Conservation (phyloP, 2,888 invertebrate genomes). For the Catonia carolina region DNA sequence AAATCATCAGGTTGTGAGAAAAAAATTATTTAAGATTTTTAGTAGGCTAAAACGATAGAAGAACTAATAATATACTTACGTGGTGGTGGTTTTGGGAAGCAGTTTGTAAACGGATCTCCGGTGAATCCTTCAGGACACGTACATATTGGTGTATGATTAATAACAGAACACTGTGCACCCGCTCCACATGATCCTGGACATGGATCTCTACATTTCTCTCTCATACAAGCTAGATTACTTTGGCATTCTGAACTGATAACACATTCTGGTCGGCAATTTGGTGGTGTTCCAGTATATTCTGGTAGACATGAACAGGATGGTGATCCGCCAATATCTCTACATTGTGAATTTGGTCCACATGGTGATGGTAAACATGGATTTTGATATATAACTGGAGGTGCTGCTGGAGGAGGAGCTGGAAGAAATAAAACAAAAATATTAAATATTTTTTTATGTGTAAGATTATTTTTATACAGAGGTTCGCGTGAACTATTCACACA, state of each 20-base stretch:
- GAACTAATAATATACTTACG: too few relatives aligned
- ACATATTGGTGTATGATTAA: conserved; percentile 42
- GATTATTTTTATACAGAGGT: too few relatives aligned
- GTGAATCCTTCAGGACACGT: conserved; percentile 43
- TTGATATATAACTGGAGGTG: conserved; percentile 29
- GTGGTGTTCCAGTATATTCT: conserved; percentile 68
- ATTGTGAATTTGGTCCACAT: conserved; percentile 40
- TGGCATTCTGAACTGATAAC: conserved; percentile 45
- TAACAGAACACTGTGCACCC: conserved; percentile 61
- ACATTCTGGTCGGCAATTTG: conserved; percentile 47
- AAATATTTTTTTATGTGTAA: not conserved
- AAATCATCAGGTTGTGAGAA: too few relatives aligned
- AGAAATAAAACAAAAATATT: not conserved
- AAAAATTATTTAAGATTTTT: too few relatives aligned
- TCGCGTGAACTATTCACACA: too few relatives aligned
- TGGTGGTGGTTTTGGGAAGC: conserved; percentile 36
- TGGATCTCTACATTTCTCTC: conserved; percentile 46
- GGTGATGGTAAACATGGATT: conserved; percentile 43
- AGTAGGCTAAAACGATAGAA: too few relatives aligned
- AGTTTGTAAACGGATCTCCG: conserved; percentile 41
- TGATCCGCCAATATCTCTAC: conserved; percentile 47
- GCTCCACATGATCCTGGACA: conserved; percentile 60
- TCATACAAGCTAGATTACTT: conserved; percentile 45
- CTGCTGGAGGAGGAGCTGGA: conserved; percentile 30
- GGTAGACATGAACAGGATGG: conserved; percentile 62